phyloP scores from a whole-genome alignment of 2,797 vertebrate genomes.

The Paedocypris micromegethes region DNA sequence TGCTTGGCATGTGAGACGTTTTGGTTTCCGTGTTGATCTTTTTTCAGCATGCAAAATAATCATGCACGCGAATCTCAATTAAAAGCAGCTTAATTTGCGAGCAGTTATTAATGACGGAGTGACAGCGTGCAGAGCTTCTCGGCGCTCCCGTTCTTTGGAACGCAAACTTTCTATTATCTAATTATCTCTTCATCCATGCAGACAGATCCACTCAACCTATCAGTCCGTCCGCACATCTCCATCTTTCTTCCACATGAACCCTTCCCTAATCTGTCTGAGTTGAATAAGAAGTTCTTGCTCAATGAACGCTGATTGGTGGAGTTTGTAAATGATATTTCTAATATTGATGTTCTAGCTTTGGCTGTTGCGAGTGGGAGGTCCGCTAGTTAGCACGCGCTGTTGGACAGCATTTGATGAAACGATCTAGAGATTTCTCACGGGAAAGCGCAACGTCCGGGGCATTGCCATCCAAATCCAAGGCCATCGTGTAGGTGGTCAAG shows the following conservation, averaged over 20 bases:
- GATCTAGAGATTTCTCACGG: constrained; percentile 64
- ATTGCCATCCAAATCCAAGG: constrained; percentile 62
- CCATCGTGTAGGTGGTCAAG: constrained; percentile 68
- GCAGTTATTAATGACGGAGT: constrained; percentile 42
- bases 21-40: not conserved
- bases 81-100: constrained; percentile 36
- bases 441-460: constrained; percentile 66
- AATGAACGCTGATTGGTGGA: constrained; percentile 9
- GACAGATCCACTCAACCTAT: constrained; percentile 21
- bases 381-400: constrained; percentile 42
- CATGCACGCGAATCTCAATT: constrained; percentile 23
- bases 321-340: constrained; percentile 21
- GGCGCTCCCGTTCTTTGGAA: not conserved
- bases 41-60: constrained; percentile 26
- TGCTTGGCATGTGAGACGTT: no score
- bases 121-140: constrained; percentile 18
- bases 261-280: constrained; percentile 14
- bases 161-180: constrained; percentile 30
- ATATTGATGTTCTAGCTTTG: constrained; percentile 20
- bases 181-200: constrained; percentile 23
- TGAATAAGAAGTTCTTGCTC: constrained; percentile 15
- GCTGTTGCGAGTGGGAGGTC: constrained; percentile 16
- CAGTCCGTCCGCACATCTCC: constrained; percentile 10
- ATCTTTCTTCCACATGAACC: constrained; percentile 4
- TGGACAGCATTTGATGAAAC: constrained; percentile 65